A percentile compares a stretch with the other conserved stretches of the same genome.
Evolutionary conservation across 2,888 invertebrate genomes (phyloP).

Genomic region (Gasteruption jaculator): DNA sequence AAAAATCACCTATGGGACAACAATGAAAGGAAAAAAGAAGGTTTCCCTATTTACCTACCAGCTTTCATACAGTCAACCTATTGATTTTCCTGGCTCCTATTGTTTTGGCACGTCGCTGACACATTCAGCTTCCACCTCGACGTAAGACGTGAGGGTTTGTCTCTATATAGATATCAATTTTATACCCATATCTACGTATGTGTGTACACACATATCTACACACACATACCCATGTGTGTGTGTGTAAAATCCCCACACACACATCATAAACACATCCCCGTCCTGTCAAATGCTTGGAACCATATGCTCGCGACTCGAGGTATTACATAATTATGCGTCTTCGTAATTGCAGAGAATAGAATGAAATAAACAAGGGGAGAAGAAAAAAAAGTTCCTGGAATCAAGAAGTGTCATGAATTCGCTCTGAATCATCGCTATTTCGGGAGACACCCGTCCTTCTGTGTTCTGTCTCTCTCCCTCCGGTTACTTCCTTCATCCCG

Average conservation of each 20-base stretch:
- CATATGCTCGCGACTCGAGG: no score
- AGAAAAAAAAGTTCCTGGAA: slow-evolving; percentile 3
- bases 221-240: no score
- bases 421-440: slow-evolving; percentile 47
- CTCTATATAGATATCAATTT: no score
- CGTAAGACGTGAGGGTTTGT: not conserved
- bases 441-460: slow-evolving; percentile 42
- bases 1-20: not conserved
- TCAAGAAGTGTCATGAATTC: slow-evolving; percentile 10
- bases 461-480: no score
- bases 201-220: no score
- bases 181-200: no score
- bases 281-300: no score
- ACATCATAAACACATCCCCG: no score
- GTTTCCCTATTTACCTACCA: slow-evolving; percentile 37
- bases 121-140: slow-evolving; percentile 23
- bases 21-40: slow-evolving; percentile 9
- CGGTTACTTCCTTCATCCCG: slow-evolving; percentile 30
- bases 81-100: slow-evolving; percentile 44
- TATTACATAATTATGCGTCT: slow-evolving; percentile 16
- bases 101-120: slow-evolving; percentile 41
- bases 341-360: slow-evolving; percentile 12
- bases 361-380: slow-evolving; percentile 3
- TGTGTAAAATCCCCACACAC: no score
- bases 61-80: slow-evolving; percentile 38